Base-by-base conservation (phyloP, 2,797 vertebrate species). In the Tokudaia muenninki region DNA sequence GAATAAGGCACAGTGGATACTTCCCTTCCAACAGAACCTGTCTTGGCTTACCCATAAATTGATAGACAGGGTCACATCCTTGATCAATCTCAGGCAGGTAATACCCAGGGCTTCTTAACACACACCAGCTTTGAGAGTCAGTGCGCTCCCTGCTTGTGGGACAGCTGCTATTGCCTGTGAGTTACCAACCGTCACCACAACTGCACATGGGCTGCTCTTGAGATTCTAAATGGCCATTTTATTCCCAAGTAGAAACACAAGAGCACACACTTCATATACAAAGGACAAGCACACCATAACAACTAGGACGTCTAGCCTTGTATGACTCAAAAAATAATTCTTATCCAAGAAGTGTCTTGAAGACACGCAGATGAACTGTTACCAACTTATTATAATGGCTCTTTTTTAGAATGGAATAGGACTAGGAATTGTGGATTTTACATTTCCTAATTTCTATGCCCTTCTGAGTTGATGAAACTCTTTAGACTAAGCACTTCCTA, bases 251-350 rank as follows among this genome's bases (percentile, higher is more conserved):
- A 31, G 83, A 91, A 94, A 41, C 14, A 79, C 22, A 31, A 31
- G 29, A 65, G 74, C 34, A 29, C 26, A 80, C 29, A 52, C 14
- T 37, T 75, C 72, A 21, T 12, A 19, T 34, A 21, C 59, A 80
- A 83, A 31, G 80, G 86, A 44, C 26, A 87, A 79, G 21, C 61
- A n/a, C 24, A 34, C 21, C 5, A 7, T 37, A 47, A 80, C 2
- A 52, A 75, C 26, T 11, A 72, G 17, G 22, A 84, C 41, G 14
- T 75, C 17, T 67, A 90, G 31, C 6, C 77, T 34, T 29, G 11
- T 29, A 41, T n/a, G 13, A 1, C 21, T 87, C 11, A 94, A 87
- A 93, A 96, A 93, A 78, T 13, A 75, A 41, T 50, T 89, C 83
- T 87, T 75, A 92, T 16, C 55, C 19, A n/a, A 87, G 72, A 92